Conservation (phyloP, 2,113 vertebrate species). For the Nestor notabilis region DNA sequence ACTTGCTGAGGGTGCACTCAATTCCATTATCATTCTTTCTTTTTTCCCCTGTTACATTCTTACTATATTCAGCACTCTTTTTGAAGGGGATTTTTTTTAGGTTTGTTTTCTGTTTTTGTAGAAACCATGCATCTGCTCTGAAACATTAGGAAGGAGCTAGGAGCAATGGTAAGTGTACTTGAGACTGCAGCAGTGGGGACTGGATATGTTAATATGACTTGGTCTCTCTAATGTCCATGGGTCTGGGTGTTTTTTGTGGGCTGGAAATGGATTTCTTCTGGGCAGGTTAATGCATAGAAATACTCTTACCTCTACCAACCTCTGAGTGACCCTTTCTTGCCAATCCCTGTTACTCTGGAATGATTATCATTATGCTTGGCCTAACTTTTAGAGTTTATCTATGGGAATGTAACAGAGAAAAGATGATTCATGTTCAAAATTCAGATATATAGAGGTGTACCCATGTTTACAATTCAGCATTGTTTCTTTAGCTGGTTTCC, state of each 20-base stretch:
- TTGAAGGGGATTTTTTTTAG: background rate
- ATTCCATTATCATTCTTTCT: background rate
- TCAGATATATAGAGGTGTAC: fast-evolving
- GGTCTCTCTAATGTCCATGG: background rate
- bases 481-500: background rate
- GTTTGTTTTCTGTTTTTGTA: background rate
- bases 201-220: background rate
- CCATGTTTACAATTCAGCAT: background rate
- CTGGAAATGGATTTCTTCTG: background rate
- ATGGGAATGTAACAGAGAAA: background rate
- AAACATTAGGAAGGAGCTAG: background rate
- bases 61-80: background rate
- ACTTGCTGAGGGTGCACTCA: too few species aligned
- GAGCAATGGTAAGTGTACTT: background rate
- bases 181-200: background rate
- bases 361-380: background rate
- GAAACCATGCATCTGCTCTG: background rate
- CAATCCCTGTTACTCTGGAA: background rate
- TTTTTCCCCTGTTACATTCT: background rate
- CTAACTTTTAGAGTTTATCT: background rate
- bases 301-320: fast-evolving
- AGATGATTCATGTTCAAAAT: background rate
- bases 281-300: background rate
- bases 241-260: background rate
- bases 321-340: background rate